Conservation (phyloP, 2,888 invertebrate species). For the Caenorhabditis sp. region DNA sequence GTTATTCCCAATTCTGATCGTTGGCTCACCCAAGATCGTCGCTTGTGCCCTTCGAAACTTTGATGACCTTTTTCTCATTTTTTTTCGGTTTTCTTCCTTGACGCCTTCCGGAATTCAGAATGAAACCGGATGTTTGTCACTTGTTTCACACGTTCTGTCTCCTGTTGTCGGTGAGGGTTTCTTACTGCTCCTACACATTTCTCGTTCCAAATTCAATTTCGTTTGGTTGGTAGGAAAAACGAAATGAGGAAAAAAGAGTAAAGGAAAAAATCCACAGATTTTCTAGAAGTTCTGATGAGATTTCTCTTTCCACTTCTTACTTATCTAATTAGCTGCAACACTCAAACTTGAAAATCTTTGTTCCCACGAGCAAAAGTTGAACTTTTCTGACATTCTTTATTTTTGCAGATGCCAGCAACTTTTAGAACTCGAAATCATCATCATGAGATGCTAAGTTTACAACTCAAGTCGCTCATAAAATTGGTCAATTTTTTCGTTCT, state of each 20-base stretch:
- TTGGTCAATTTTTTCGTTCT: not conserved
- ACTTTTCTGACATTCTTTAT: no score
- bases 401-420: no score
- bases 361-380: no score
- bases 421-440: no score
- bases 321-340: slow-evolving; percentile 27
- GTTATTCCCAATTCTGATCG: slow-evolving; percentile 56
- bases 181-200: slow-evolving; percentile 25
- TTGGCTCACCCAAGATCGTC: slow-evolving; percentile 47
- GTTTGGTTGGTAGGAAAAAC: slow-evolving; percentile 26
- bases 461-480: not conserved
- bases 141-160: slow-evolving; percentile 53
- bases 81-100: slow-evolving; percentile 16
- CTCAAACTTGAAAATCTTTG: no score
- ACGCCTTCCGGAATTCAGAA: slow-evolving; percentile 43
- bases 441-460: no score
- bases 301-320: slow-evolving; percentile 29
- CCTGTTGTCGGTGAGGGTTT: not conserved
- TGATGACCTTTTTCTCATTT: slow-evolving; percentile 27
- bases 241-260: slow-evolving; percentile 4
- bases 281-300: slow-evolving; percentile 30
- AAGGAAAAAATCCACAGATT: slow-evolving; percentile 38
- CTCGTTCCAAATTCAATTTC: slow-evolving; percentile 54
- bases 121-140: slow-evolving; percentile 45
- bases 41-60: slow-evolving; percentile 26